These are phyloP conservation scores for Oceanodroma tethys DNA, from an alignment of 2,113 vertebrate genomes.

Conservation along the genomic window DNA sequence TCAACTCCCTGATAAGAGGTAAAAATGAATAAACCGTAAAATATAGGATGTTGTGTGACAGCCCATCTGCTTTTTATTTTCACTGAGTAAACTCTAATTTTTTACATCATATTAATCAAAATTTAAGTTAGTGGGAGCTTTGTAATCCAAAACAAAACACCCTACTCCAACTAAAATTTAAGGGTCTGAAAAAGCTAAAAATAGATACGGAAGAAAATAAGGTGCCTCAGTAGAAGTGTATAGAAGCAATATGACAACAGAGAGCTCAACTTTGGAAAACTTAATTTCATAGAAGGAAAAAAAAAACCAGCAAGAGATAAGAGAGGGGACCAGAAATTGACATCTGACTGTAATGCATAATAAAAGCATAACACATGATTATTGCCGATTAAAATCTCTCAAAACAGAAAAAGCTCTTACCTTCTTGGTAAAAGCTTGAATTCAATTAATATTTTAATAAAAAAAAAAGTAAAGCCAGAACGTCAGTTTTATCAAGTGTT, in stretches of 20 bases:
- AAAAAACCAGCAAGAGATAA: not conserved
- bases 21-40: not conserved
- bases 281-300: not conserved
- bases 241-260: not conserved
- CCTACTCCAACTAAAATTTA: not conserved
- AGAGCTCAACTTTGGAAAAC: not conserved
- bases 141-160: not conserved
- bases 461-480: not conserved
- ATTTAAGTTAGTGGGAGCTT: not conserved
- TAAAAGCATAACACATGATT: not conserved
- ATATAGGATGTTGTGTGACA: not conserved
- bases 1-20: not conserved
- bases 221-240: not conserved
- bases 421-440: not conserved
- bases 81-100: not conserved
- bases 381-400: not conserved
- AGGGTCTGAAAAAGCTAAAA: not conserved
- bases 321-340: not conserved
- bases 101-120: not conserved
- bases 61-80: not conserved
- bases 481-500: not conserved
- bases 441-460: not conserved
- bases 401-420: not conserved
- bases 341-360: not conserved
- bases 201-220: not conserved